Conservation (phyloP, 2,888 invertebrate species). For the Erebia aethiops region DNA sequence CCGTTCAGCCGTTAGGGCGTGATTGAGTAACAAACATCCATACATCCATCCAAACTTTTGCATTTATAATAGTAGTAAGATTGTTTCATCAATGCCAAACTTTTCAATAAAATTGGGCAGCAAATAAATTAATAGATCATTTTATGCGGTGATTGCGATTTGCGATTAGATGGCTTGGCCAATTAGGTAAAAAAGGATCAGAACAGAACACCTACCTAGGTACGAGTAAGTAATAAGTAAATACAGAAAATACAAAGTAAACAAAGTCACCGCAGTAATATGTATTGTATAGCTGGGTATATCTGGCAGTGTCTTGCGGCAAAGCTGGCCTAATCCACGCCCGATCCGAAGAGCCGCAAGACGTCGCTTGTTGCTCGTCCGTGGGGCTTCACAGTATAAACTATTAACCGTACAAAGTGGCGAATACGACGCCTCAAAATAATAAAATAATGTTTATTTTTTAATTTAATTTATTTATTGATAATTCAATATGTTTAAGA, state of each 20-base stretch:
- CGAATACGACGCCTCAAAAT: slow-evolving; percentile 27
- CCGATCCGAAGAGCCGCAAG: slow-evolving; percentile 60
- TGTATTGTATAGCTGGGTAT: slow-evolving; percentile 36
- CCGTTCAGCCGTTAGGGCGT: too few species aligned
- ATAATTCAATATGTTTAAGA: too few species aligned
- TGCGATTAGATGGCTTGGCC: not conserved
- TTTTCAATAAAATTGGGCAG: too few species aligned
- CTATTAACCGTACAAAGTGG: slow-evolving; percentile 37
- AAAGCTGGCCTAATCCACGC: slow-evolving; percentile 71
- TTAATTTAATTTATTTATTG: too few species aligned
- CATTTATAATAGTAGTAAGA: too few species aligned
- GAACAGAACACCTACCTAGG: not conserved
- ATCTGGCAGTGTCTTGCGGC: slow-evolving; percentile 48
- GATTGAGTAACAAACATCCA: too few species aligned
- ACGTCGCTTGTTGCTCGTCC: slow-evolving; percentile 71
- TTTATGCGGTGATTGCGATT: too few species aligned
- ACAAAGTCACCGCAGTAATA: slow-evolving; percentile 4
- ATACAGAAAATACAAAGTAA: slow-evolving; percentile 16
- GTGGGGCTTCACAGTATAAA: slow-evolving; percentile 65
- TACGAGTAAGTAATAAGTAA: not conserved
- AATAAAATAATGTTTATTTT: not conserved
- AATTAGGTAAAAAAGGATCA: not conserved
- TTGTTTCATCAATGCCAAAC: too few species aligned
- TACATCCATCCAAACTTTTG: too few species aligned
- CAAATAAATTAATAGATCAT: too few species aligned